A percentile compares a stretch with the other conserved stretches of the same genome.
phyloP scores from a whole-genome alignment of 2,113 vertebrate species.

The Psephotus haematonotus region DNA sequence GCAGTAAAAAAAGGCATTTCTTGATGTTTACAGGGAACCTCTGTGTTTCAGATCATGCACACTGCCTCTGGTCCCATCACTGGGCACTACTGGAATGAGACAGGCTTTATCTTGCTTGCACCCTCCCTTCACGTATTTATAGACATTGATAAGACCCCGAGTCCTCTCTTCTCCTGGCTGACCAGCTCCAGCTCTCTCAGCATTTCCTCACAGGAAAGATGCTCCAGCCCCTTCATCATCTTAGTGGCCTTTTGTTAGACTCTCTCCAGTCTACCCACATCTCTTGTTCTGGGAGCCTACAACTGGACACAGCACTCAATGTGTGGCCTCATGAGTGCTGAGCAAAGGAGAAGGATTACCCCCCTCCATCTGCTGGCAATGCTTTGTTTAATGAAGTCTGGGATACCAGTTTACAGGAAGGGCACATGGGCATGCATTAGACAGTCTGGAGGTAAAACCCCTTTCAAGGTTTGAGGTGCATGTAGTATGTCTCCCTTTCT shows the following conservation, averaged over 20 bases:
- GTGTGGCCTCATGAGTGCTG: neutral
- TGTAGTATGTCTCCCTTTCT: neutral
- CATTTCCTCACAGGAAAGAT: neutral
- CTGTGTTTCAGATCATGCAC: neutral
- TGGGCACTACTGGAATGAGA: neutral
- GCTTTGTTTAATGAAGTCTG: neutral
- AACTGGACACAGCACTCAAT: neutral
- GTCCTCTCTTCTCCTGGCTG: neutral
- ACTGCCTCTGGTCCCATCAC: neutral
- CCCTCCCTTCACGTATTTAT: neutral
- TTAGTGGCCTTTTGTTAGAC: neutral
- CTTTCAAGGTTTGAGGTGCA: neutral
- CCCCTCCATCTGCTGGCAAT: neutral
- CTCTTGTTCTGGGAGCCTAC: neutral
- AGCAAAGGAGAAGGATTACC: neutral
- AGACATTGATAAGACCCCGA: neutral
- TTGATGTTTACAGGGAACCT: neutral
- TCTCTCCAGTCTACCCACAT: neutral
- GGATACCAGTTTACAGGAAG: neutral
- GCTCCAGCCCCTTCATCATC: neutral
- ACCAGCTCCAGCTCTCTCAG: neutral
- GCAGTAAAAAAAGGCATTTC: neutral
- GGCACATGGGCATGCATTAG: rapidly evolving
- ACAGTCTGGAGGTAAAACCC: neutral
- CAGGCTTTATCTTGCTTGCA: neutral